Percentiles rank a stretch among this genome's conserved stretches.
Conservation (phyloP, 2,113 vertebrate genomes). For the Entosphenus tridentatus region DNA sequence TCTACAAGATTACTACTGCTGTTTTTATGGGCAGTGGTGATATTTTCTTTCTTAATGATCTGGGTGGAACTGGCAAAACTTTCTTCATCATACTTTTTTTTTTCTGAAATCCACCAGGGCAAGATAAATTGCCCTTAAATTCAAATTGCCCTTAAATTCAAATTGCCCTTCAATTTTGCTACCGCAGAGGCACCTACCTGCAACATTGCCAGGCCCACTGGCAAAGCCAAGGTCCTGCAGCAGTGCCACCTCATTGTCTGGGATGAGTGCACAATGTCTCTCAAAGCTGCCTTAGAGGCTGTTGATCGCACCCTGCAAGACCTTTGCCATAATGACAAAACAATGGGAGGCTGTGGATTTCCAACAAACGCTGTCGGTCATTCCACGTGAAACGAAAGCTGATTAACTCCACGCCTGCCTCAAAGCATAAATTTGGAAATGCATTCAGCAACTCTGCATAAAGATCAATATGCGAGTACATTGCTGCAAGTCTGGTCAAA, state of each 20-base stretch:
- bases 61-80: conserved; percentile 1
- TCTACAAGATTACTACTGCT: not conserved
- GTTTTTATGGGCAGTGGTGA: not conserved
- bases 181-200: not conserved
- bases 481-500: no score
- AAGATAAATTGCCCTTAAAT: not conserved
- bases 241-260: conserved; percentile 2
- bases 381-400: no score
- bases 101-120: not conserved
- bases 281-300: conserved; percentile 1
- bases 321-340: not conserved
- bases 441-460: no score
- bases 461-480: no score
- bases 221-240: conserved; percentile 1
- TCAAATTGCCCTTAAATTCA: no score
- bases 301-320: conserved; percentile 2
- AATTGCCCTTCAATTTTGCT: conserved; percentile 1
- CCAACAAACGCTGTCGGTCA: no score
- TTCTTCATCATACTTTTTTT: not conserved
- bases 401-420: no score
- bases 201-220: not conserved
- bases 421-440: no score
- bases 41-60: not conserved
- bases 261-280: conserved; percentile 1
- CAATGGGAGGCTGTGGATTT: not conserved